A percentile compares a stretch with the other conserved stretches of the same genome.
phyloP scores from a whole-genome alignment of 2,888 invertebrate species.

The Hipparchia sbordonii region DNA sequence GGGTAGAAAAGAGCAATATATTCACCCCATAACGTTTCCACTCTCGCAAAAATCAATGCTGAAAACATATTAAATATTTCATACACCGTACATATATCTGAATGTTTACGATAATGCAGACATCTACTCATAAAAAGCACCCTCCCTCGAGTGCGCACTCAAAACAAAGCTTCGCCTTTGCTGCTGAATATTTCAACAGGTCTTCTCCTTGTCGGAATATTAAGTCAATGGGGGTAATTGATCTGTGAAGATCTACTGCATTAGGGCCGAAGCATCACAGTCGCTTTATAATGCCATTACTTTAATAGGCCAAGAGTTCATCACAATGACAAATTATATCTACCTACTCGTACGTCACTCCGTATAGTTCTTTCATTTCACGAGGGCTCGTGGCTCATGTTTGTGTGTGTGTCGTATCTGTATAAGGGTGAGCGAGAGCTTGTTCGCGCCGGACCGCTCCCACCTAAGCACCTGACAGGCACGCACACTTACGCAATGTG shows the following conservation, averaged over 20 bases:
- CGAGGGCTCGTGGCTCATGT: too few relatives aligned
- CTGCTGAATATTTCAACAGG: slow-evolving; percentile 79
- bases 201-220: slow-evolving; percentile 78
- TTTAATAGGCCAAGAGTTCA: slow-evolving; percentile 11
- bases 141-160: slow-evolving; percentile 68
- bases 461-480: too few relatives aligned
- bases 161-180: slow-evolving; percentile 73
- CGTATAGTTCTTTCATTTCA: too few relatives aligned
- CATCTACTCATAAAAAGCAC: slow-evolving; percentile 73
- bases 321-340: background rate
- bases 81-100: slow-evolving; percentile 53
- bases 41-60: slow-evolving; percentile 32
- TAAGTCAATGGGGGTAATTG: slow-evolving; percentile 82
- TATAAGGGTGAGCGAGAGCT: too few relatives aligned
- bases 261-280: slow-evolving; percentile 26
- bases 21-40: slow-evolving; percentile 21
- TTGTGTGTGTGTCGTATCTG: too few relatives aligned
- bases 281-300: slow-evolving; percentile 19
- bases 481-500: too few relatives aligned
- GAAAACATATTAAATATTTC: slow-evolving; percentile 49
- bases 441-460: too few relatives aligned
- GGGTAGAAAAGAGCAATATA: slow-evolving; percentile 16
- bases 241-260: slow-evolving; percentile 62
- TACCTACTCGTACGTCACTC: too few relatives aligned
- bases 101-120: slow-evolving; percentile 74